A percentile compares a stretch with the other conserved stretches of the same genome.
phyloP scores from a whole-genome alignment of 2,888 invertebrate species.

The Lydus trimaculatus region DNA sequence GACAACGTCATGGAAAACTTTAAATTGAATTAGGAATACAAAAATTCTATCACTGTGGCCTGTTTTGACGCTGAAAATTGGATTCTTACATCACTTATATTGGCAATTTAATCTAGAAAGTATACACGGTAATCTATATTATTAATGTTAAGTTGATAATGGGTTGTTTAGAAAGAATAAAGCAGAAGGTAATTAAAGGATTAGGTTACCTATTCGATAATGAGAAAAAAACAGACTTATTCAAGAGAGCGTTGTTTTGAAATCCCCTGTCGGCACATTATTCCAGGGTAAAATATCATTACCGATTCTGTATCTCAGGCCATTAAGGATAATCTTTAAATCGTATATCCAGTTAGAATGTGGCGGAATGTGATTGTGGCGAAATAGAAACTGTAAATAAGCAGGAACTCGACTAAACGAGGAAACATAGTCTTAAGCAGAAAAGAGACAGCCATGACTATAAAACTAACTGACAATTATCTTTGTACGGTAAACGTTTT shows the following conservation, averaged over 20 bases:
- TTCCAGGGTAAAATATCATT: slow-evolving; percentile 45
- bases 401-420: slow-evolving; percentile 33
- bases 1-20: slow-evolving; percentile 7
- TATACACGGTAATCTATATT: neutral
- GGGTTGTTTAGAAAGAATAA: too few relatives aligned
- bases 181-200: neutral
- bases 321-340: slow-evolving; percentile 49
- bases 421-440: slow-evolving; percentile 20
- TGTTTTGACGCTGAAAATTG: neutral
- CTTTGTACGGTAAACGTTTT: slow-evolving; percentile 38
- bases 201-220: neutral
- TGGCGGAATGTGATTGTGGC: slow-evolving; percentile 39
- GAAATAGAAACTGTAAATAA: slow-evolving; percentile 39
- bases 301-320: slow-evolving; percentile 45
- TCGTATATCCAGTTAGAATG: slow-evolving; percentile 45
- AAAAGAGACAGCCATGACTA: slow-evolving; percentile 42
- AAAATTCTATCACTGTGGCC: neutral
- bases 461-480: slow-evolving; percentile 51
- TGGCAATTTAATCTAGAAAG: neutral
- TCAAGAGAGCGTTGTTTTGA: neutral
- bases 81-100: neutral
- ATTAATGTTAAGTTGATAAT: too few relatives aligned
- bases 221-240: neutral
- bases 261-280: slow-evolving; percentile 16
- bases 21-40: slow-evolving; percentile 19